Evolutionary conservation across 2,888 invertebrate genomes (phyloP).

Genomic region (Miltochrista miniata): DNA sequence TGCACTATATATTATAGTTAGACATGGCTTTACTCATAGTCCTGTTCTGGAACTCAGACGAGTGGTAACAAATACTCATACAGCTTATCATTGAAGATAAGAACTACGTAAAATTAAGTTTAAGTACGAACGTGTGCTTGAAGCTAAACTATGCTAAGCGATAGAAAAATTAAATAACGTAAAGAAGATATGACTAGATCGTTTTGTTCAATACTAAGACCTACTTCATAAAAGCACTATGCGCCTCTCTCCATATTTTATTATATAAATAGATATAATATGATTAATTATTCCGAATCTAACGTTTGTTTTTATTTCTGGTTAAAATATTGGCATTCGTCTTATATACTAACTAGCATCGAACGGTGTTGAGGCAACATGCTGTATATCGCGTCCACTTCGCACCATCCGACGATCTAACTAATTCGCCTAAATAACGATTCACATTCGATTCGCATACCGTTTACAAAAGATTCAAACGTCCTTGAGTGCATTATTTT

Average conservation of each 20-base stretch:
- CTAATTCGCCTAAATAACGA: slow-evolving; percentile 50
- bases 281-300: slow-evolving; percentile 79
- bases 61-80: slow-evolving; percentile 22
- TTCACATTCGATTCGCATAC: slow-evolving; percentile 49
- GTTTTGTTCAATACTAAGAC: slow-evolving; percentile 76
- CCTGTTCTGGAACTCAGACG: slow-evolving; percentile 19
- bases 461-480: slow-evolving; percentile 47
- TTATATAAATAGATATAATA: slow-evolving; percentile 81
- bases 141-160: slow-evolving; percentile 84
- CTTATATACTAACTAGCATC: slow-evolving; percentile 72
- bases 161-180: slow-evolving; percentile 76
- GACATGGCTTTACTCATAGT: slow-evolving; percentile 15
- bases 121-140: slow-evolving; percentile 69
- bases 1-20: slow-evolving; percentile 19
- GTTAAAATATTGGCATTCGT: slow-evolving; percentile 82
- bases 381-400: slow-evolving; percentile 27
- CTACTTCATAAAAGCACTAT: slow-evolving; percentile 83
- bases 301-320: slow-evolving; percentile 73
- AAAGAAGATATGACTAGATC: slow-evolving; percentile 82
- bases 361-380: slow-evolving; percentile 51
- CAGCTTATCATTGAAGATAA: slow-evolving; percentile 33
- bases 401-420: slow-evolving; percentile 55
- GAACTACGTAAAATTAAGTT: slow-evolving; percentile 44
- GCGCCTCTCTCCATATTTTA: slow-evolving; percentile 81
- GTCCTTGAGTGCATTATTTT: slow-evolving; percentile 52